A percentile compares a stretch with the other conserved stretches of the same genome.
Evolutionary conservation across 2,888 invertebrate genomes (phyloP).

Genomic region (Trachelus tabidus): DNA sequence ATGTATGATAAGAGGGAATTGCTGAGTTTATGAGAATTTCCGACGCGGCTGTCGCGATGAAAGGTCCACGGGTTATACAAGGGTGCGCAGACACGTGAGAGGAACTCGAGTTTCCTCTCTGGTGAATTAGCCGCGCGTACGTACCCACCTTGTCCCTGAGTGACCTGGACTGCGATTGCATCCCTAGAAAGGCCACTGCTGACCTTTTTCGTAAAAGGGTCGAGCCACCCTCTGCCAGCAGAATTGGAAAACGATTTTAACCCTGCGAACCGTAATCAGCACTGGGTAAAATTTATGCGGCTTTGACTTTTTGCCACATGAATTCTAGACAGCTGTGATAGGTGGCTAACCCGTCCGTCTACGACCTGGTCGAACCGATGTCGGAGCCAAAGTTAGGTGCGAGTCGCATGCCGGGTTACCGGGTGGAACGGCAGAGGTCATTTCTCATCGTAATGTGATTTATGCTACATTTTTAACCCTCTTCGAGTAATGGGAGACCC

Average conservation of each 20-base stretch:
- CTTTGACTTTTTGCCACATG: conserved; percentile 3
- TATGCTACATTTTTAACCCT: conserved; percentile 59
- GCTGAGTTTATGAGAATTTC: neutral
- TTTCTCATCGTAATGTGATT: conserved; percentile 61
- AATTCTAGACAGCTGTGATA: neutral
- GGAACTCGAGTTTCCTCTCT: neutral
- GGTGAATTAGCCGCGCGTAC: neutral
- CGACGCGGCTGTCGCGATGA: conserved; percentile 1
- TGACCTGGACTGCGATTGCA: neutral
- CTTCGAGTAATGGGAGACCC: conserved; percentile 43
- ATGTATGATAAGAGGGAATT: neutral
- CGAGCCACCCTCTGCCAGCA: neutral
- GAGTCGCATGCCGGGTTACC: neutral
- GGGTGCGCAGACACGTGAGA: conserved; percentile 10
- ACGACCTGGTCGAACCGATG: neutral
- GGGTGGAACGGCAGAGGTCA: conserved; percentile 39
- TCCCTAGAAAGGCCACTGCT: neutral
- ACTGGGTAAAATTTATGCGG: neutral
- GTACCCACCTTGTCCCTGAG: neutral
- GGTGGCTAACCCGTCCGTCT: neutral
- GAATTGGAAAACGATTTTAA: conserved; percentile 6
- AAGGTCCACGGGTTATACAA: conserved; percentile 19
- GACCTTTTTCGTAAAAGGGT: neutral
- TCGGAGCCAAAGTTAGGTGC: neutral
- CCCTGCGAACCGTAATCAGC: neutral